These are phyloP conservation scores for Drosophila rellima DNA, from an alignment of 2,888 invertebrate genomes.

Conservation along the genomic window DNA sequence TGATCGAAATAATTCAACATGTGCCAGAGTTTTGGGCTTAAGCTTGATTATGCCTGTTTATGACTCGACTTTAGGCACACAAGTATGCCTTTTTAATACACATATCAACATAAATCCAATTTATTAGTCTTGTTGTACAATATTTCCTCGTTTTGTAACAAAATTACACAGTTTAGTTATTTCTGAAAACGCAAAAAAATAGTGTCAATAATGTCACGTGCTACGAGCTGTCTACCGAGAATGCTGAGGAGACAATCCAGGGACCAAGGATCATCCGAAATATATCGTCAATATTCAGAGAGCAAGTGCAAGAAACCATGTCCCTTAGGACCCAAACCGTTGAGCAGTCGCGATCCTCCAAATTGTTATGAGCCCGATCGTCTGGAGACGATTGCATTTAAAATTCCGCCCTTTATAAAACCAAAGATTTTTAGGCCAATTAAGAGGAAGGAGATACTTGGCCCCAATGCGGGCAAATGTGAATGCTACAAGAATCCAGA, in stretches of 20 bases:
- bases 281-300: not conserved
- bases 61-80: slow-evolving; percentile 7
- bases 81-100: slow-evolving; percentile 6
- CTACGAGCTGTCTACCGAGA: not conserved
- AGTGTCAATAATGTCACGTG: not conserved
- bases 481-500: slow-evolving; percentile 60
- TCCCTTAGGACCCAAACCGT: slow-evolving; percentile 11
- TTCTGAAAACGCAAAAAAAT: not conserved
- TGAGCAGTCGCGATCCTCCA: slow-evolving; percentile 28
- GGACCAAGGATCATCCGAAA: not conserved
- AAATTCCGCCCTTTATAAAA: slow-evolving; percentile 33
- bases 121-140: not conserved
- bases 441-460: slow-evolving; percentile 31
- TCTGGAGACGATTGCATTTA: slow-evolving; percentile 28
- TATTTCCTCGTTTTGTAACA: not conserved
- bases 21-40: slow-evolving; percentile 42
- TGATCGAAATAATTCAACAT: slow-evolving; percentile 71
- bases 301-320: slow-evolving; percentile 8
- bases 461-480: slow-evolving; percentile 50
- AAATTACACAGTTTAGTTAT: not conserved
- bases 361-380: slow-evolving; percentile 6
- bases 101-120: not conserved
- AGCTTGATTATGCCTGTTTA: slow-evolving; percentile 46
- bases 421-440: slow-evolving; percentile 23
- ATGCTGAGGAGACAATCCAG: not conserved